These are phyloP conservation scores for Eidolon helvum DNA, from an alignment of 2,113 vertebrate species.

Conservation along the genomic window DNA sequence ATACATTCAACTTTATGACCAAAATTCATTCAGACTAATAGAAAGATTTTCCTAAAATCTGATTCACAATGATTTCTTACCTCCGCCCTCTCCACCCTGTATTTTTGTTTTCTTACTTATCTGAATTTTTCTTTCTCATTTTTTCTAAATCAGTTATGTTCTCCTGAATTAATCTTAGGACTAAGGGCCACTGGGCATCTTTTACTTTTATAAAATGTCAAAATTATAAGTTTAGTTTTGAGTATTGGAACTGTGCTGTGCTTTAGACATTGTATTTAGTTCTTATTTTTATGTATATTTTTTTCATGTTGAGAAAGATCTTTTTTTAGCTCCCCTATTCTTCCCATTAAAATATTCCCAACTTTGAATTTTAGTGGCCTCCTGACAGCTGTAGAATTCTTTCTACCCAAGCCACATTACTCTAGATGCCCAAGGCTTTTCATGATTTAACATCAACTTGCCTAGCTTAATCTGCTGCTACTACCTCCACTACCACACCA, in stretches of 20 bases:
- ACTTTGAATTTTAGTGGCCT: not conserved
- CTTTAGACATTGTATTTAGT: not conserved
- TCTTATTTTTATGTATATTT: not conserved
- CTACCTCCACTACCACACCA: accelerated
- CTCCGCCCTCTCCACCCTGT: no score
- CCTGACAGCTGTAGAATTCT: not conserved
- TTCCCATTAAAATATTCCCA: not conserved
- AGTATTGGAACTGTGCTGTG: not conserved
- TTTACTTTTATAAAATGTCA: not conserved
- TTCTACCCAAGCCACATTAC: not conserved
- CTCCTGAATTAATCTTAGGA: constrained; percentile 16
- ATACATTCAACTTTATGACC: not conserved
- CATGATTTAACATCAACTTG: not conserved
- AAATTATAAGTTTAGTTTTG: not conserved
- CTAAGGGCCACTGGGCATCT: not conserved
- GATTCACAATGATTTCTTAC: not conserved
- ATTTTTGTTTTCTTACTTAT: not conserved
- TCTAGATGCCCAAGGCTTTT: not conserved
- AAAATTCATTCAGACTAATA: not conserved
- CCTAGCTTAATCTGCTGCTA: not conserved
- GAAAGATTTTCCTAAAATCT: constrained; percentile 24
- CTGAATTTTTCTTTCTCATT: not conserved
- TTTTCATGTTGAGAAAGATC: not conserved
- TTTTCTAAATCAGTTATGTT: not conserved
- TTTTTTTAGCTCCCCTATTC: not conserved